These are phyloP conservation scores for Mesaphorura yosii DNA, from an alignment of 1,140 invertebrate species.

Conservation along the genomic window DNA sequence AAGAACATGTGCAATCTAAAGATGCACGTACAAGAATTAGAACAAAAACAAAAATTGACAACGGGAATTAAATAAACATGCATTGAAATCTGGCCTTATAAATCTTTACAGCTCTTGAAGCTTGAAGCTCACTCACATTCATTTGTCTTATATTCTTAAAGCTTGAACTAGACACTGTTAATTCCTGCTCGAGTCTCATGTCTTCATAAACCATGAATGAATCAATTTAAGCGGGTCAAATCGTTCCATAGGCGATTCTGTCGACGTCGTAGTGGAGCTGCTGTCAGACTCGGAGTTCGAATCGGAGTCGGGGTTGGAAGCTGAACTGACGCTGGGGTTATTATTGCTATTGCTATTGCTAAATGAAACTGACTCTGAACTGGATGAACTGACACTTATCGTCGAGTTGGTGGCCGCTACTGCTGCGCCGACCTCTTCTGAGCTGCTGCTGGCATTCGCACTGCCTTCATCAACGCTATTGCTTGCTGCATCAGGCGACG, in stretches of 20 bases:
- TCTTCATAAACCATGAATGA: conserved; percentile 24
- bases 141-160: neutral
- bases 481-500: neutral
- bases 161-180: neutral
- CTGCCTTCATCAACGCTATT: neutral
- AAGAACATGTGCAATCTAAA: too few species aligned
- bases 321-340: neutral
- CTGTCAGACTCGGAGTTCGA: too few species aligned
- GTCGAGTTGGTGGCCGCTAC: neutral
- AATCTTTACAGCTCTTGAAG: too few species aligned
- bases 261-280: neutral
- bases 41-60: too few species aligned
- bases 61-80: too few species aligned
- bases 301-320: too few species aligned
- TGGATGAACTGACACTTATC: neutral
- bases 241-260: conserved; percentile 25
- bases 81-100: too few species aligned
- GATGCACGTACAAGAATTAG: too few species aligned
- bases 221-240: conserved; percentile 30
- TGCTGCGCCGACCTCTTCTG: neutral
- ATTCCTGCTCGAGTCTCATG: neutral
- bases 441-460: neutral
- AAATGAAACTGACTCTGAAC: too few species aligned
- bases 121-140: too few species aligned
- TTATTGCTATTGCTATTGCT: too few species aligned